A percentile compares a stretch with the other conserved stretches of the same genome.
Evolutionary conservation across 2,113 vertebrate genomes (phyloP).

Genomic region (Onychostruthus taczanowskii): DNA sequence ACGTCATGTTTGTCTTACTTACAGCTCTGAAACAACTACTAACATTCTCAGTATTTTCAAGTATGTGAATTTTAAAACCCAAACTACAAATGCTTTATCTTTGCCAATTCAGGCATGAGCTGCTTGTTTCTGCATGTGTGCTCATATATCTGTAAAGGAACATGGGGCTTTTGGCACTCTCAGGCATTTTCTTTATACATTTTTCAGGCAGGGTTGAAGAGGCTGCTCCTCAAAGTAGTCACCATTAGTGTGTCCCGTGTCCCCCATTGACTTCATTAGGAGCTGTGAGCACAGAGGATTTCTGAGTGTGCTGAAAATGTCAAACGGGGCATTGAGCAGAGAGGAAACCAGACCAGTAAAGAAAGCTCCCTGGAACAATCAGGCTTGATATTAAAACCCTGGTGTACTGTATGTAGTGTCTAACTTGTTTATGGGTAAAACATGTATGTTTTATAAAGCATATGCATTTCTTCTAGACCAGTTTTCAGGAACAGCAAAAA

Average conservation of each 20-base stretch:
- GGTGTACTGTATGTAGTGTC: background rate
- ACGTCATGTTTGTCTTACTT: background rate
- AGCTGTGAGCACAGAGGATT: background rate
- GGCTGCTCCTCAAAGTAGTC: background rate
- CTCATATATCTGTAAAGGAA: background rate
- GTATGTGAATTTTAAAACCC: constrained; percentile 15
- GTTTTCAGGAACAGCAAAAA: background rate
- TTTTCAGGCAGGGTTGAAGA: background rate
- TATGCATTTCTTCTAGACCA: background rate
- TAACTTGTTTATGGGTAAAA: background rate
- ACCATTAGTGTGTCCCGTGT: background rate
- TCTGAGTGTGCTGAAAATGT: constrained; percentile 19
- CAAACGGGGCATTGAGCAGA: background rate
- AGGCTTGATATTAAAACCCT: background rate
- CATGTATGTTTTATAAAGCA: background rate
- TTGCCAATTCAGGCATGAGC: background rate
- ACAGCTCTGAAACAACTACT: background rate
- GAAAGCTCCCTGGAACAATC: constrained; percentile 10
- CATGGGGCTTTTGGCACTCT: background rate
- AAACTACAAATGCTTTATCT: constrained; percentile 5
- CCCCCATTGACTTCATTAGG: background rate
- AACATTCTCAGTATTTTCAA: background rate
- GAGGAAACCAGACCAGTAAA: background rate
- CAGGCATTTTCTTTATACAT: background rate
- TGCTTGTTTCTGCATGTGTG: background rate